Evolutionary conservation across 2,797 vertebrate species (phyloP).

Genomic region (Danionella dracula): DNA sequence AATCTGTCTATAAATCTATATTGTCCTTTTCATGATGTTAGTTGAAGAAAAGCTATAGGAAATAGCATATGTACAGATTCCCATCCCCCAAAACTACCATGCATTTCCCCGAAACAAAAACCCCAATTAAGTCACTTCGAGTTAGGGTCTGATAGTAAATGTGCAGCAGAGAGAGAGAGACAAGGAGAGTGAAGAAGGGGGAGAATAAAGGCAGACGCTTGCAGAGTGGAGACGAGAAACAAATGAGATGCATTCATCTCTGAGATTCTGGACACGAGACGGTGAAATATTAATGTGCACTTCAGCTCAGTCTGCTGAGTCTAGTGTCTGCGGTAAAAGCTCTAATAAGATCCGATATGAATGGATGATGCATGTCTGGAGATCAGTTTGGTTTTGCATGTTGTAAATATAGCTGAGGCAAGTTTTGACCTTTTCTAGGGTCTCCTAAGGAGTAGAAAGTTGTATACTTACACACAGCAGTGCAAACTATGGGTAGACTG

Average conservation of each 20-base stretch:
- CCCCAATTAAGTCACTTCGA: constrained; percentile 70
- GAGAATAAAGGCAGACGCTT: constrained; percentile 6
- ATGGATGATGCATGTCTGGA: constrained; percentile 58
- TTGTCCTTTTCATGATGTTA: neutral
- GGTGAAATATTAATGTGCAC: constrained; percentile 77
- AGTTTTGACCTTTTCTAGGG: constrained; percentile 66
- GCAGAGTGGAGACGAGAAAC: constrained; percentile 12
- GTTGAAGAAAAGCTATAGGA: constrained; percentile 29
- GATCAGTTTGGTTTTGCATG: constrained; percentile 47
- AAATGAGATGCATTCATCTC: constrained; percentile 63
- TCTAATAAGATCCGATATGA: constrained; percentile 75
- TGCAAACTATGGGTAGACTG: too few relatives aligned
- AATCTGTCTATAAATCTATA: too few relatives aligned
- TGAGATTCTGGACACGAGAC: constrained; percentile 70
- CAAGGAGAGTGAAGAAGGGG: constrained; percentile 8
- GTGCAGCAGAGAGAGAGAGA: constrained; percentile 32
- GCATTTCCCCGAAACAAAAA: constrained; percentile 63
- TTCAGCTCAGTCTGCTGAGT: constrained; percentile 70
- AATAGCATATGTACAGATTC: constrained; percentile 22
- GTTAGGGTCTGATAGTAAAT: constrained; percentile 56
- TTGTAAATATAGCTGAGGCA: constrained; percentile 44
- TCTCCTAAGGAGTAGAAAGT: constrained; percentile 62
- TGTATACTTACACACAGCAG: neutral
- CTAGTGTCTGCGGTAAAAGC: constrained; percentile 69
- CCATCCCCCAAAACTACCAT: constrained; percentile 5